A percentile compares a stretch with the other conserved stretches of the same genome.
Evolutionary conservation across 2,888 invertebrate genomes (phyloP).

Genomic region (Conops quadrifasciatus): DNA sequence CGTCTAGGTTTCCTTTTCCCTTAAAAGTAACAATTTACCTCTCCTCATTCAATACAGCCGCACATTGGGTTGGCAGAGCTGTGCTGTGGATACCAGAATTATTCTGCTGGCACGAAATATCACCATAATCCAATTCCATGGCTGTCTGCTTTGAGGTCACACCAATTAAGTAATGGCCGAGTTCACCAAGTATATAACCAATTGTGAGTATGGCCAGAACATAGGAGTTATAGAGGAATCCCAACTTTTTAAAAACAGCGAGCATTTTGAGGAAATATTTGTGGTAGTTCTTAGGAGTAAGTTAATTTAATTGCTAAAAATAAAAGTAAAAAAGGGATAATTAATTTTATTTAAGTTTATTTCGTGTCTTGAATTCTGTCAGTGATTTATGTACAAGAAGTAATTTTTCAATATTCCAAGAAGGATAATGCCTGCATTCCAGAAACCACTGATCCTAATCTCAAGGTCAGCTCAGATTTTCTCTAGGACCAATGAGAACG

Average conservation of each 20-base stretch:
- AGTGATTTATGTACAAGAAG: no score
- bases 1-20: not conserved
- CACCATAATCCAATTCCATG: slow-evolving; percentile 85
- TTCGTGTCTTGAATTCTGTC: no score
- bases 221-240: slow-evolving; percentile 79
- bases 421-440: no score
- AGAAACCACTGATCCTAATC: no score
- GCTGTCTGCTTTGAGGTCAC: slow-evolving; percentile 89
- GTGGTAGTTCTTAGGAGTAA: not conserved
- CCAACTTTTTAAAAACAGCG: slow-evolving; percentile 67
- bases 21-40: slow-evolving; percentile 57
- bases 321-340: slow-evolving; percentile 3
- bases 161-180: slow-evolving; percentile 89
- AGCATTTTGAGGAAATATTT: slow-evolving; percentile 53
- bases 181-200: slow-evolving; percentile 85
- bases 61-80: slow-evolving; percentile 69
- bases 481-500: no score
- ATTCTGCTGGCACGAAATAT: slow-evolving; percentile 84
- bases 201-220: slow-evolving; percentile 81
- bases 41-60: slow-evolving; percentile 68
- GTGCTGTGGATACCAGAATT: slow-evolving; percentile 68
- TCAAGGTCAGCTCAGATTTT: no score
- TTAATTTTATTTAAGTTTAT: no score
- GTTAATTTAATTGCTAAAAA: not conserved
- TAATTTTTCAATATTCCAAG: no score